These are phyloP conservation scores for Agonopterix arenella DNA, from an alignment of 2,888 invertebrate species.

Conservation along the genomic window DNA sequence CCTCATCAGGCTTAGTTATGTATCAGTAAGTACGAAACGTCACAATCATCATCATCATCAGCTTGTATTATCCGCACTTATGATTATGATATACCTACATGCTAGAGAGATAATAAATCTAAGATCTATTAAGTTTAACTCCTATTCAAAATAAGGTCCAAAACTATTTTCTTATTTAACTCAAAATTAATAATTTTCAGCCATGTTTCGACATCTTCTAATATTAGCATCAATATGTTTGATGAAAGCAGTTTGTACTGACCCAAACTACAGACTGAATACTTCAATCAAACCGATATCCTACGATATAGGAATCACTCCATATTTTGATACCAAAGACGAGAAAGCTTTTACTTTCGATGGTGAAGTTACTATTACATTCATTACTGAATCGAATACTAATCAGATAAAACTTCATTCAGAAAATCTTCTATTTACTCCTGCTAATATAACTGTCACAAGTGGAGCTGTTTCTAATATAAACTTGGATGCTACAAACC, in stretches of 20 bases:
- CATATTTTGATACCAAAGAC: constrained; percentile 64
- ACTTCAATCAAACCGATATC: constrained; percentile 61
- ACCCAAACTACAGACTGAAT: constrained; percentile 55
- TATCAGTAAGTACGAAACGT: no score
- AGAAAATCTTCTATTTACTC: constrained; percentile 41
- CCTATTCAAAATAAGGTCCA: not conserved
- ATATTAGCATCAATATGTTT: constrained; percentile 12
- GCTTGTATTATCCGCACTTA: no score
- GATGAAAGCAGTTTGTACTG: constrained; percentile 26
- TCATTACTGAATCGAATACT: constrained; percentile 33
- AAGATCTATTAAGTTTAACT: not conserved
- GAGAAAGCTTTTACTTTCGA: constrained; percentile 58
- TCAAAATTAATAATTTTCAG: constrained; percentile 18
- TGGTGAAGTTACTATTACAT: constrained; percentile 61
- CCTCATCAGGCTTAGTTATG: no score
- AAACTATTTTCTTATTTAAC: not conserved
- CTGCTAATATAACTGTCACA: constrained; percentile 32
- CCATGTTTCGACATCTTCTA: constrained; percentile 21
- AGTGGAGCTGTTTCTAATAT: constrained; percentile 23
- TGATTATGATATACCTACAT: no score
- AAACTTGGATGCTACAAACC: constrained; percentile 26
- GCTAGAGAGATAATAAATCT: no score
- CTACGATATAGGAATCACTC: constrained; percentile 73
- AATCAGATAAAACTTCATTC: constrained; percentile 61
- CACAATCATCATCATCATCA: no score